Conservation (phyloP, 2,888 invertebrate genomes). For the Lucinisca nassula region DNA sequence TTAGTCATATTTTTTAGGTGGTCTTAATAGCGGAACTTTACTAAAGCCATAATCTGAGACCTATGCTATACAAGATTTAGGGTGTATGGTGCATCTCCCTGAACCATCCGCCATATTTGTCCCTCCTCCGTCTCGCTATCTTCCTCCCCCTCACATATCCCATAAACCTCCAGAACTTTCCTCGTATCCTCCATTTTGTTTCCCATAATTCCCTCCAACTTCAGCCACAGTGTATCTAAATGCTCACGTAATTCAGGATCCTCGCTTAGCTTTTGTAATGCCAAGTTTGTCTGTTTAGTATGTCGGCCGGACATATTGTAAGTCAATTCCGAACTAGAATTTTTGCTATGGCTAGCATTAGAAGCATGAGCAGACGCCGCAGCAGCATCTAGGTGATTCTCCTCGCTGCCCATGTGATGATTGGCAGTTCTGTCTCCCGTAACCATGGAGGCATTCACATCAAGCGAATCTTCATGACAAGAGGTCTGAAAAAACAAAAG, state of each 20-base stretch:
- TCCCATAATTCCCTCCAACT: slow-evolving; percentile 78
- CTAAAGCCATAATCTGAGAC: no score
- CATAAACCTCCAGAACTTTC: slow-evolving; percentile 78
- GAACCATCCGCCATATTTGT: slow-evolving; percentile 81
- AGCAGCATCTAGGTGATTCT: slow-evolving; percentile 1
- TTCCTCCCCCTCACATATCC: slow-evolving; percentile 78
- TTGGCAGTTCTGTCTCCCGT: slow-evolving; percentile 69
- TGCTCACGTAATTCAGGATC: slow-evolving; percentile 58
- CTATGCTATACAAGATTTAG: slow-evolving; percentile 73
- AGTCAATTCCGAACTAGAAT: slow-evolving; percentile 10
- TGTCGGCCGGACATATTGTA: neutral
- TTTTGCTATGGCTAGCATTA: neutral
- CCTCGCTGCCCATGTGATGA: slow-evolving; percentile 25
- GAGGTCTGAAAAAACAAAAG: slow-evolving; percentile 77
- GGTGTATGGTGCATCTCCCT: slow-evolving; percentile 80
- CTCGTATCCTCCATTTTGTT: slow-evolving; percentile 67
- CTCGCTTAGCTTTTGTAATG: neutral
- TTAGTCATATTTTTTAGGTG: no score
- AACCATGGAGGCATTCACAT: slow-evolving; percentile 66
- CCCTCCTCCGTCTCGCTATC: slow-evolving; percentile 81
- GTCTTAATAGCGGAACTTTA: no score
- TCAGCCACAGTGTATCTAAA: slow-evolving; percentile 75
- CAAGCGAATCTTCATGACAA: slow-evolving; percentile 77
- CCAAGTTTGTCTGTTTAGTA: neutral
- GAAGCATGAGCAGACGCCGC: slow-evolving; percentile 6